These are phyloP conservation scores for Cenopis cana DNA, from an alignment of 2,888 invertebrate genomes.

Conservation along the genomic window DNA sequence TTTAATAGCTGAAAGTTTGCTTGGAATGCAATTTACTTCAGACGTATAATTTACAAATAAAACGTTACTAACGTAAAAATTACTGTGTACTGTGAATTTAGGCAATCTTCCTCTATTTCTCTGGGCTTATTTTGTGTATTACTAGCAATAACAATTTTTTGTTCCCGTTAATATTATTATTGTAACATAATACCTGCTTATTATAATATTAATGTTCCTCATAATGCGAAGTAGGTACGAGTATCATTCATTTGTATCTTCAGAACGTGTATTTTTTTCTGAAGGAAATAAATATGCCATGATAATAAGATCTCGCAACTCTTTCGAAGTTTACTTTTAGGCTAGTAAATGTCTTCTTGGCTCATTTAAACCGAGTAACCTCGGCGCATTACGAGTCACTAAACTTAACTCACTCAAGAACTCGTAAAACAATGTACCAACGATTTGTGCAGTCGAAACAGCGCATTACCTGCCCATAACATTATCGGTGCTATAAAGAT, in stretches of 20 bases:
- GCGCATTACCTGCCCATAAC: constrained; percentile 82
- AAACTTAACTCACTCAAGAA: constrained; percentile 49
- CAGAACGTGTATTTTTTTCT: not conserved
- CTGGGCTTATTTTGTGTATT: not conserved
- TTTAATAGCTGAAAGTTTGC: not conserved
- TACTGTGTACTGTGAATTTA: not conserved
- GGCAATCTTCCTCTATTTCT: not conserved
- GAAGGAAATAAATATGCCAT: too few relatives aligned
- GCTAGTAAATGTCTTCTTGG: constrained; percentile 27
- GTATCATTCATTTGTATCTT: too few relatives aligned
- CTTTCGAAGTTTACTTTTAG: constrained; percentile 11
- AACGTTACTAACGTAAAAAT: not conserved
- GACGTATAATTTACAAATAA: not conserved
- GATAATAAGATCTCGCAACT: not conserved
- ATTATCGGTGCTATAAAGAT: constrained; percentile 81
- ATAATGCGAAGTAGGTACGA: too few relatives aligned
- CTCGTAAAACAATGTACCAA: constrained; percentile 77
- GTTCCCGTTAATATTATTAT: not conserved
- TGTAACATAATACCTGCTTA: not conserved
- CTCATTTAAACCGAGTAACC: constrained; percentile 34
- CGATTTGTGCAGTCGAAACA: constrained; percentile 76
- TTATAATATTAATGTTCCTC: not conserved
- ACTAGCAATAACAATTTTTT: not conserved
- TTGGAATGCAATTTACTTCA: not conserved
- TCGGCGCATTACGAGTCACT: constrained; percentile 47